These are phyloP conservation scores for Streptopelia turtur DNA, from an alignment of 2,797 vertebrate genomes.

Conservation along the genomic window DNA sequence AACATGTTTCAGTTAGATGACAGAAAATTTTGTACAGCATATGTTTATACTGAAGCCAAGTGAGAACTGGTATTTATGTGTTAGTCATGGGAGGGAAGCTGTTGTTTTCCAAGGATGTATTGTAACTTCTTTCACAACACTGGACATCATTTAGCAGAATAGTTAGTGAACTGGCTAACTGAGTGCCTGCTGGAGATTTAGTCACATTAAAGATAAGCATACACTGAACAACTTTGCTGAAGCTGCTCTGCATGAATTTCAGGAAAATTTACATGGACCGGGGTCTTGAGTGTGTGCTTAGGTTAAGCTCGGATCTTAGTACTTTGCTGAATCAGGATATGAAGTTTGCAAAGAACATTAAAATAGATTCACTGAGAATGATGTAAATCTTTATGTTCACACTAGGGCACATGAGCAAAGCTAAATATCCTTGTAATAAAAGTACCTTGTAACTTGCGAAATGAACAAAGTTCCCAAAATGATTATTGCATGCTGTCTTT, in stretches of 20 bases:
- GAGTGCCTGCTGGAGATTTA: background rate
- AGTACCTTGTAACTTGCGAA: slow-evolving; percentile 29
- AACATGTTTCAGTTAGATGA: background rate
- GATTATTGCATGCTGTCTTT: slow-evolving; percentile 27
- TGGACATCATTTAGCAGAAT: background rate
- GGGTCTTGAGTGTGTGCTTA: background rate
- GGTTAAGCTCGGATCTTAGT: background rate
- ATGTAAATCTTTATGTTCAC: slow-evolving; percentile 35
- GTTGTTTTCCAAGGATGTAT: background rate
- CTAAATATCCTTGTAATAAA: slow-evolving; percentile 46
- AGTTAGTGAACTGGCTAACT: background rate
- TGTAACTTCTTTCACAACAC: background rate
- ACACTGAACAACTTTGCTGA: background rate
- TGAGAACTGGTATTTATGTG: background rate
- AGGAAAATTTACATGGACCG: background rate
- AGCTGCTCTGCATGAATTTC: background rate
- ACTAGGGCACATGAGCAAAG: slow-evolving; percentile 12
- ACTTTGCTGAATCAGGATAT: slow-evolving; percentile 56
- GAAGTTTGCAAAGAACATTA: slow-evolving; percentile 47
- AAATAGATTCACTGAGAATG: slow-evolving; percentile 28
- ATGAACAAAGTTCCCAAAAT: slow-evolving; percentile 40
- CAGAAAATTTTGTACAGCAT: background rate
- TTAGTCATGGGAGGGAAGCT: background rate
- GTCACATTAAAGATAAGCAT: background rate
- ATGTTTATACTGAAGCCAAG: background rate